Conservation (phyloP, 2,888 invertebrate genomes). For the Dryocosmus kuriphilus region DNA sequence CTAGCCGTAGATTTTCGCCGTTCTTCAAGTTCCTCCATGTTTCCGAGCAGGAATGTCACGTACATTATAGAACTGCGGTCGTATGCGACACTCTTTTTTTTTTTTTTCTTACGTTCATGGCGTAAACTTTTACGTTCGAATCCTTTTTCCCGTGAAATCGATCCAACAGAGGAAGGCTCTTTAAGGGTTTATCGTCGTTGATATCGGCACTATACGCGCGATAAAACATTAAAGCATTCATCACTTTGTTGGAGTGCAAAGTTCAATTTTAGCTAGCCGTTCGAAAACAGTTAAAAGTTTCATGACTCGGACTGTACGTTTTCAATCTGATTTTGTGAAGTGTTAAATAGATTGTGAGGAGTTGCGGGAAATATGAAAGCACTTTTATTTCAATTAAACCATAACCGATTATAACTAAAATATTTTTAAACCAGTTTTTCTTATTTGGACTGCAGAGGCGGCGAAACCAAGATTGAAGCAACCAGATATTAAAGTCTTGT, state of each 20-base stretch:
- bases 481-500: neutral
- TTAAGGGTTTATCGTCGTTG: conserved; percentile 18
- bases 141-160: conserved; percentile 25
- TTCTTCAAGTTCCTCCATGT: conserved; percentile 34
- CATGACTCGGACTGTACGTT: neutral
- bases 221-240: conserved; percentile 27
- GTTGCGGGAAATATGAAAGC: neutral
- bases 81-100: neutral
- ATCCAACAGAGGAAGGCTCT: conserved; percentile 26
- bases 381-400: neutral
- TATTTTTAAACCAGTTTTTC: neutral
- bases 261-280: neutral
- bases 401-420: neutral
- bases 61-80: conserved; percentile 31
- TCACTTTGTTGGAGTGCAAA: neutral
- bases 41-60: conserved; percentile 42
- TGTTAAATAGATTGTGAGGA: neutral
- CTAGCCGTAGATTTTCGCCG: neutral
- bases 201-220: neutral
- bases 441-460: neutral
- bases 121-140: conserved; percentile 41
- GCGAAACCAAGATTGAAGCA: neutral
- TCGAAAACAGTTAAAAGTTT: neutral
- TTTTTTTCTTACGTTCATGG: neutral
- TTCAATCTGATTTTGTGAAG: neutral